phyloP scores from a whole-genome alignment of 2,888 invertebrate species.

The Steinernema carpocapsae region DNA sequence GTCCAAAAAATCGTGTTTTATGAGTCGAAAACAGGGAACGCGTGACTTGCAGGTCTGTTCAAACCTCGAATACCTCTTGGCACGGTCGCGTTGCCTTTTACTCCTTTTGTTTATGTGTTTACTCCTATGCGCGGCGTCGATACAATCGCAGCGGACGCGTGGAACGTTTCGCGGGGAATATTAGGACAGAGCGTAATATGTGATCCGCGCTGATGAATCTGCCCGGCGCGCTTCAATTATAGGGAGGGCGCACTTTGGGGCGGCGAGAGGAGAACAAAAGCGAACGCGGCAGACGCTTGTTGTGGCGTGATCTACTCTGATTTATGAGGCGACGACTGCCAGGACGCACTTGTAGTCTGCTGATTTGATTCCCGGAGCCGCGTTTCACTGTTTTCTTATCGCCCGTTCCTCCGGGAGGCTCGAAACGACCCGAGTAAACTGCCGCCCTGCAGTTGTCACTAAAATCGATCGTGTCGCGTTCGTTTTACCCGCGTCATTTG shows the following conservation, averaged over 20 bases:
- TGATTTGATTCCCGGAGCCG: background rate
- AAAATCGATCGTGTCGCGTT: constrained; percentile 17
- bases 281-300: constrained; percentile 7
- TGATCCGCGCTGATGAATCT: no score
- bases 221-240: background rate
- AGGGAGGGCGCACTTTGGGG: constrained; percentile 2
- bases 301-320: constrained; percentile 23
- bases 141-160: no score
- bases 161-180: no score
- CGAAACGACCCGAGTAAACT: constrained; percentile 4
- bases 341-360: constrained; percentile 5
- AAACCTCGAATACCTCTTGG: no score
- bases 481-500: constrained; percentile 14
- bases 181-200: no score
- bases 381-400: constrained; percentile 19
- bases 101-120: no score
- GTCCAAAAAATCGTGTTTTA: no score
- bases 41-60: no score
- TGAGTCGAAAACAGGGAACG: no score
- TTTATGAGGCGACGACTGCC: constrained; percentile 3
- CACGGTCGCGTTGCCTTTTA: no score
- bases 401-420: background rate
- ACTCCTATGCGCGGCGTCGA: no score
- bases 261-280: background rate
- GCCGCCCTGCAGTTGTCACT: background rate